A percentile compares a stretch with the other conserved stretches of the same genome.
Conservation (phyloP, 2,113 vertebrate genomes). For the Octodon degus region DNA sequence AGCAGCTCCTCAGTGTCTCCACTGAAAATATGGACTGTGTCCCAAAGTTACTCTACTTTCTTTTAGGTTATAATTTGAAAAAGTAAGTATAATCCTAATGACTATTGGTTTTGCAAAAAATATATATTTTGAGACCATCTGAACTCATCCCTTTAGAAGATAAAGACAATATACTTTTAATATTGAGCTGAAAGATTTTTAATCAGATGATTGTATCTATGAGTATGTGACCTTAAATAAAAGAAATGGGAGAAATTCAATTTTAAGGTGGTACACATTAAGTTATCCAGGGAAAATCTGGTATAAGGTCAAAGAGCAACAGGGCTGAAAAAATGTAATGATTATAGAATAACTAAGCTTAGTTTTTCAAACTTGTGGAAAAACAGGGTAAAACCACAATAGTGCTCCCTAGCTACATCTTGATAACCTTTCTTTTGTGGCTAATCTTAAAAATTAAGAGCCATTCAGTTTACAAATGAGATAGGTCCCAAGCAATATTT, state of each 20-base stretch:
- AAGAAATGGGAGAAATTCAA: slow-evolving; percentile 63
- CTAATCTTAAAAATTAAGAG: slow-evolving; percentile 54
- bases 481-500: slow-evolving; percentile 45
- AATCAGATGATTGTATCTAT: slow-evolving; percentile 70
- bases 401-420: slow-evolving; percentile 21
- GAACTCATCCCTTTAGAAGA: slow-evolving; percentile 62
- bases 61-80: slow-evolving; percentile 55
- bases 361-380: slow-evolving; percentile 49
- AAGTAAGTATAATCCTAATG: neutral
- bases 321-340: slow-evolving; percentile 34
- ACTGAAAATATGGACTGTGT: neutral
- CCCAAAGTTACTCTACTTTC: neutral
- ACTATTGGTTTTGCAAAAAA: slow-evolving; percentile 1
- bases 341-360: slow-evolving; percentile 73
- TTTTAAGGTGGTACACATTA: slow-evolving; percentile 69
- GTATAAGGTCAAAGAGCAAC: slow-evolving; percentile 75
- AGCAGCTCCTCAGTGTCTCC: slow-evolving; percentile 43
- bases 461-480: slow-evolving; percentile 28
- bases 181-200: slow-evolving; percentile 61
- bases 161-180: slow-evolving; percentile 51
- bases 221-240: slow-evolving; percentile 51
- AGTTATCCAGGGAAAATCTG: slow-evolving; percentile 62
- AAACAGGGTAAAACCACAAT: slow-evolving; percentile 61
- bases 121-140: slow-evolving; percentile 20
- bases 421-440: slow-evolving; percentile 52